Evolutionary conservation across 1,140 invertebrate genomes (phyloP).

Genomic region (Musca vetustissima): DNA sequence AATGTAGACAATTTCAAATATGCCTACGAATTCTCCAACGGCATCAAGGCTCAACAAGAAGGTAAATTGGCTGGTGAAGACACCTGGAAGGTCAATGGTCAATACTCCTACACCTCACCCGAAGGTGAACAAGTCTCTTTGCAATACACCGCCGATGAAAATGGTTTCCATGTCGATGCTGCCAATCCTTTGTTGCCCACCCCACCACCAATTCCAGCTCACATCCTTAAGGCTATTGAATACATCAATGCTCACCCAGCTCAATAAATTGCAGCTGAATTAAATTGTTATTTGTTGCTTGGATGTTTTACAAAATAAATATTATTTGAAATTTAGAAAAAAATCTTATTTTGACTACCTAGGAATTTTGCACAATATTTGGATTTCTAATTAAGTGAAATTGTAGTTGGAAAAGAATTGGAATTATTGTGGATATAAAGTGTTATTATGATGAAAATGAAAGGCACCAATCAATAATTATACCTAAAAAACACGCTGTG

Average conservation of each 20-base stretch:
- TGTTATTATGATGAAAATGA: too few species aligned
- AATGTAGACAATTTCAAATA: conserved; percentile 34
- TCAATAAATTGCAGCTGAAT: conserved; percentile 28
- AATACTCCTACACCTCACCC: conserved; percentile 73
- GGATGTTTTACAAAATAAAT: conserved; percentile 20
- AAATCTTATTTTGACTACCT: too few species aligned
- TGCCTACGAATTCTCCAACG: conserved; percentile 74
- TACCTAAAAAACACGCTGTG: too few species aligned
- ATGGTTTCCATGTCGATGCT: conserved; percentile 73
- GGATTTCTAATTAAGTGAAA: too few species aligned
- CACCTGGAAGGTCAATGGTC: conserved; percentile 70
- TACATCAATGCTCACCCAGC: conserved; percentile 49
- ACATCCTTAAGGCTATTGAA: conserved; percentile 62
- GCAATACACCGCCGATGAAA: conserved; percentile 62
- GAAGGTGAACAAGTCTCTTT: conserved; percentile 58
- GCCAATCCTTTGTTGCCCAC: conserved; percentile 65
- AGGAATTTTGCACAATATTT: too few species aligned
- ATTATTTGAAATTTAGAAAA: too few species aligned
- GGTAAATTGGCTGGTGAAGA: conserved; percentile 69
- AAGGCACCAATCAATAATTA: too few species aligned
- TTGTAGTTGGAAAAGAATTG: too few species aligned
- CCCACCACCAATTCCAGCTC: conserved; percentile 65
- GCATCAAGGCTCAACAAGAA: conserved; percentile 72
- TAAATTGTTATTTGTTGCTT: background rate
- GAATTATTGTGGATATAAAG: too few species aligned